Conservation (phyloP, 2,888 invertebrate species). For the Thera obeliscata region DNA sequence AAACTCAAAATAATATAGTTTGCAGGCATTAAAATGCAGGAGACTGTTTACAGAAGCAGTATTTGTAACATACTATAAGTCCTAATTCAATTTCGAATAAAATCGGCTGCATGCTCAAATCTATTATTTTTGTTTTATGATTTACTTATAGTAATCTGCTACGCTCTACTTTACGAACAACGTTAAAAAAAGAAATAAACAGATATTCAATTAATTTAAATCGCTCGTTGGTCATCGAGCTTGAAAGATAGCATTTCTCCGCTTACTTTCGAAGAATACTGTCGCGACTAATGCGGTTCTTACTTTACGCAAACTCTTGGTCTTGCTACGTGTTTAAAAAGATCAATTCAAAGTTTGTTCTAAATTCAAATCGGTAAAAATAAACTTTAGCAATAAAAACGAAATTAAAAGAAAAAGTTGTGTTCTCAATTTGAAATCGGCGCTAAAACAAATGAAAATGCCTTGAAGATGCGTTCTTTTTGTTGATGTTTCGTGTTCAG, state of each 20-base stretch:
- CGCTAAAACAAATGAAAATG: conserved; percentile 2
- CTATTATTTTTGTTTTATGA: too few species aligned
- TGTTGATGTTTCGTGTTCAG: conserved; percentile 6
- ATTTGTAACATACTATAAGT: too few species aligned
- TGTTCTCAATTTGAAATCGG: conserved; percentile 20
- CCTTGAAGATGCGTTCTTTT: neutral
- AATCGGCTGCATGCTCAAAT: too few species aligned
- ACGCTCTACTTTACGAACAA: neutral
- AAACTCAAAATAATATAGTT: too few species aligned
- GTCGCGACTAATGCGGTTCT: conserved; percentile 10
- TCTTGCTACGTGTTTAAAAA: neutral
- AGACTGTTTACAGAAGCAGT: too few species aligned
- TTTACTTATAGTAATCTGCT: neutral
- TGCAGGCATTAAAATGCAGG: too few species aligned
- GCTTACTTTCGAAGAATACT: conserved; percentile 30
- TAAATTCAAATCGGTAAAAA: conserved; percentile 7
- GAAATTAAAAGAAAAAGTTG: neutral
- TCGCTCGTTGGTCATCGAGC: conserved; percentile 1
- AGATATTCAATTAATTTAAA: conserved; percentile 11
- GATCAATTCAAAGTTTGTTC: neutral
- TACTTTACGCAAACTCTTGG: neutral
- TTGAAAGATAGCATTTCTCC: conserved; percentile 39
- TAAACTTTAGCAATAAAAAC: neutral
- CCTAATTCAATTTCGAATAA: too few species aligned
- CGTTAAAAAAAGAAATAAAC: neutral